Percentiles rank a stretch among this genome's conserved stretches.
Evolutionary conservation across 2,113 vertebrate genomes (phyloP).

Genomic region (Meleagris gallopavo): DNA sequence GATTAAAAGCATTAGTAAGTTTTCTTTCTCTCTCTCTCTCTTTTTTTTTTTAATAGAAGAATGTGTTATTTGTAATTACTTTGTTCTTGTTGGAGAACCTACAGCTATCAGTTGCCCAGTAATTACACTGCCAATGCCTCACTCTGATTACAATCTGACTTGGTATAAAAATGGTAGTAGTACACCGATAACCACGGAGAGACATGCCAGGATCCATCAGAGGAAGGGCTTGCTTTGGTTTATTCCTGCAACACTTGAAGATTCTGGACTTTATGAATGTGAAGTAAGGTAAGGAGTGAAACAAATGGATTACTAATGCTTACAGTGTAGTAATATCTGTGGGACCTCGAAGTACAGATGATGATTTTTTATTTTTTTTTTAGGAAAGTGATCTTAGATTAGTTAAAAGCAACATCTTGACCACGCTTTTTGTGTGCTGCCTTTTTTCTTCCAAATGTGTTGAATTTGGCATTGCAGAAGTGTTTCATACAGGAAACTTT

Average conservation of each 20-base stretch:
- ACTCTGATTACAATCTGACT: constrained; percentile 62
- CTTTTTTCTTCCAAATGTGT: background rate
- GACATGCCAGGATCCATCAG: constrained; percentile 72
- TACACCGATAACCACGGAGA: constrained; percentile 58
- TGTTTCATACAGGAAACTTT: background rate
- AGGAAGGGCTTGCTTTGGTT: constrained; percentile 82
- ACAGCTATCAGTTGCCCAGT: constrained; percentile 41
- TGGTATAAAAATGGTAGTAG: constrained; percentile 82
- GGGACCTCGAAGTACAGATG: background rate
- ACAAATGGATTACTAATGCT: background rate
- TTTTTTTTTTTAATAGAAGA: background rate
- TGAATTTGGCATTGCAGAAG: background rate
- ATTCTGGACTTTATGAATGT: constrained; percentile 83
- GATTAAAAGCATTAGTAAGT: background rate
- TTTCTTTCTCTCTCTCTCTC: background rate
- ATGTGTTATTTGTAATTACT: constrained; percentile 27
- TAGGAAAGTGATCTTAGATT: background rate
- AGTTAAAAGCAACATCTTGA: background rate
- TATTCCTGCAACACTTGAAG: constrained; percentile 75
- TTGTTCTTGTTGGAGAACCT: constrained; percentile 66
- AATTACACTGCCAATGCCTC: background rate
- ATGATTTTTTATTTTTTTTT: background rate
- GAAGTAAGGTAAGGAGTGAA: constrained; percentile 79
- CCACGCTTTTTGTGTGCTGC: background rate
- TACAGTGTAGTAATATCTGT: background rate